Evolutionary conservation across 2,797 vertebrate species (phyloP).

Genomic region (Peromyscus melanophrys): DNA sequence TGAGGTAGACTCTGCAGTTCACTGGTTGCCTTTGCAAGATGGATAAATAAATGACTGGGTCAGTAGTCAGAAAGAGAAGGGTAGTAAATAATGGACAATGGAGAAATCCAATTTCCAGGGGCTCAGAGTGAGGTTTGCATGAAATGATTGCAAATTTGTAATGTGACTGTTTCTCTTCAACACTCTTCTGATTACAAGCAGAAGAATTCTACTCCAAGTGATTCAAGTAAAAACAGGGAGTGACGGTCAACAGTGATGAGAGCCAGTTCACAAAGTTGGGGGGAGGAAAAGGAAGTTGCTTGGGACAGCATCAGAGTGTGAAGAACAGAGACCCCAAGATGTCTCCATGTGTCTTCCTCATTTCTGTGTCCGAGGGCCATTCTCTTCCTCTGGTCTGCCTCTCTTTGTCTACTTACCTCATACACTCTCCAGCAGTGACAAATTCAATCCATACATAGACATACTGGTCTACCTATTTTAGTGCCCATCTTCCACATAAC

Average conservation of each 20-base stretch:
- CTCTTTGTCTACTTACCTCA: background rate
- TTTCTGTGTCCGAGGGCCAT: background rate
- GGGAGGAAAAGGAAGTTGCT: background rate
- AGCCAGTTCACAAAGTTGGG: background rate
- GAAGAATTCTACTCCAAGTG: background rate
- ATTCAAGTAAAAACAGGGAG: background rate
- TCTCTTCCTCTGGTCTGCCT: background rate
- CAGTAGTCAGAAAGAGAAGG: background rate
- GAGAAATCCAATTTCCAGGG: background rate
- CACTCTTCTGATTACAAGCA: conserved; percentile 15
- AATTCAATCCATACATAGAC: background rate
- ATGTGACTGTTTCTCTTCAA: background rate
- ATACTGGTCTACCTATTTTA: background rate
- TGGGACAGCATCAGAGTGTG: background rate
- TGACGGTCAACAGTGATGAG: background rate
- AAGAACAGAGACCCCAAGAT: background rate
- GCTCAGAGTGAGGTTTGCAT: background rate
- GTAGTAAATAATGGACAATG: background rate
- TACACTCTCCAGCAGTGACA: background rate
- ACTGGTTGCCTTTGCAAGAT: background rate
- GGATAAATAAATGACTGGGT: conserved; percentile 19
- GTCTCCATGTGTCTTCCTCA: background rate
- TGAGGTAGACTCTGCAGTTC: background rate
- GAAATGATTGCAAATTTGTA: background rate
- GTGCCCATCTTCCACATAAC: background rate